Base-by-base conservation (phyloP, 2,888 invertebrate genomes). In the Gastrophysa polygoni region DNA sequence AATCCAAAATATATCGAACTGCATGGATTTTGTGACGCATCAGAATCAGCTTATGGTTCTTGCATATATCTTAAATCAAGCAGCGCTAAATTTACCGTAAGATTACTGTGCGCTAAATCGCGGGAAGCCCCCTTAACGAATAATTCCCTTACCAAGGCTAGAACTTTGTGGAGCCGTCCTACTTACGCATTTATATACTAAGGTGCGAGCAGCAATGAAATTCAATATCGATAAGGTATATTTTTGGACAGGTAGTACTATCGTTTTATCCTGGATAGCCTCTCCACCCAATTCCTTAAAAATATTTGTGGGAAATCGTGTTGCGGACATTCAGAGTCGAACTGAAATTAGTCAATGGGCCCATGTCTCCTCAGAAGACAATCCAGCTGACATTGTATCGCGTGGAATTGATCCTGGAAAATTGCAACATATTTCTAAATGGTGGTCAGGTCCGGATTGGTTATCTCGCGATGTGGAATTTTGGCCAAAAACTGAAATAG, bases 271-370 rank as follows among this genome's bases (percentile, higher is more conserved):
- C 24, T 24, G 24, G 24, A 24, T 24, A 24, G 24, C 24, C 24
- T 24, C 24, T 24, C 24, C 24, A 24, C 24, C 24, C 24, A 24
- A 32, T 7, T 8, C 29, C 29, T 32, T 32, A 57, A 67, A 70
- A 56, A 66, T 64, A 2, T 69, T 71, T 56, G 67, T 73, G 64
- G 73, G 72, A 1, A 77, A 78, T 61, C 57, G 76, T 29, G 72
- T 77, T 2, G 67, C 69, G 0, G 57, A 72, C 55, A 75, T 78
- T 16, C 73, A 76, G 58, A 67, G 69, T 24, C 29, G 62, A 11
- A 64, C 71, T 14, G 66, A 71, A 7, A 21, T 54, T 8, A 46
- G 48, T 6, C 57, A 51, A 18, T 78, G 77, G 77, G 52, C 56
- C 38, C 72, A 77, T 52, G 72, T 77, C 0, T 34, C 63, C 14